Base-by-base conservation (phyloP, 2,888 invertebrate species). In the Ornithoptera priamus region DNA sequence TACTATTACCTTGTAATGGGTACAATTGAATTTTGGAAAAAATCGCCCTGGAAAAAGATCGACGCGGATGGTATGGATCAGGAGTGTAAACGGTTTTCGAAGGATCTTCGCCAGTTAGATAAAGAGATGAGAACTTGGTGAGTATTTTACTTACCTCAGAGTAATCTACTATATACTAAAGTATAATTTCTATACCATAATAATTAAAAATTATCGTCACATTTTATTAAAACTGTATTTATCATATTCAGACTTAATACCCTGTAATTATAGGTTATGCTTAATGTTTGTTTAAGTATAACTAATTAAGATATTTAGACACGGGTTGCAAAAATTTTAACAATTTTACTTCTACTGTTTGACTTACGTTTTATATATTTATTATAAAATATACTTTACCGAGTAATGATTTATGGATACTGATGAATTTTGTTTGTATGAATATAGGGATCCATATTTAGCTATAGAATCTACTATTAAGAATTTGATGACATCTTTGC, bases 21-120 rank as follows among this genome's bases (percentile, higher is more conserved):
- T 1, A 96, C 96, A 69, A 95, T 99, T 69, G 95, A 96, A 66
- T 97, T 97, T 84, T 99, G 99, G 99, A 98, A 98, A 86, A 96
- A 95, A 71, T 98, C 98, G 0, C 95, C 96, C 0, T 99, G 99
- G 99, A 96, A 96, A 81, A 97, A 97, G 81, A 97, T 99, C 71
- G 98, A 99, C 79, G 97, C 98, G 2, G 99, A 99, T 80, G 95
- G 95, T 67, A 98, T 99, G 97, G 98, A 99, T 82, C 95, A 97
- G 85, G 98, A 98, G 82, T 97, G 98, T 88, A 99, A 99, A 86
- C 96, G 97, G 77, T 97, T 98, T 82, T 95, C 96, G 0, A 97
- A 97, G 81, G 97, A 98, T 77, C 85, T 97, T 46, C 93, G 97
- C 75, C 94, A 93, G 50, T 89, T 98, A 79, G 96, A 97, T 72